Conservation (phyloP, 2,888 invertebrate species). For the Gymnoscelis rufifasciata region DNA sequence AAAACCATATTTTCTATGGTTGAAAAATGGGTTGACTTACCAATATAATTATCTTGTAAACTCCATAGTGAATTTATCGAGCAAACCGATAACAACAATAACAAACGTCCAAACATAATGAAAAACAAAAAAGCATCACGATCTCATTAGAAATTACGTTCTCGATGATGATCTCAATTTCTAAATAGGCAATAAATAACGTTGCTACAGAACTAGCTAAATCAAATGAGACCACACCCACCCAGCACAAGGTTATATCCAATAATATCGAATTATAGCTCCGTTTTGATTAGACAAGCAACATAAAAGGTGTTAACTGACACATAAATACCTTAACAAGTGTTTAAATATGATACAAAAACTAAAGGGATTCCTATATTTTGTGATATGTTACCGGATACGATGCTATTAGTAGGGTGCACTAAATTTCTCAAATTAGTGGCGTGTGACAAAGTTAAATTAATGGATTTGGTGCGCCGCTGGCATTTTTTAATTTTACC, state of each 20-base stretch:
- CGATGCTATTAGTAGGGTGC: constrained; percentile 61
- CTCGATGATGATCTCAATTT: constrained; percentile 29
- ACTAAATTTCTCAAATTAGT: constrained; percentile 76
- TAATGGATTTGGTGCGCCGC: constrained; percentile 56
- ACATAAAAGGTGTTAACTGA: constrained; percentile 63
- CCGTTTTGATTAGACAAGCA: constrained; percentile 54
- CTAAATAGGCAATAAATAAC: constrained; percentile 30
- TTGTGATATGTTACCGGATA: constrained; percentile 70
- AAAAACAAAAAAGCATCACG: constrained; percentile 21
- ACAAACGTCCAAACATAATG: constrained; percentile 4
- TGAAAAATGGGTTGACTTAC: no score
- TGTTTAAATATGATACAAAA: constrained; percentile 26
- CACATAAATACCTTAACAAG: constrained; percentile 66
- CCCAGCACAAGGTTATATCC: constrained; percentile 37
- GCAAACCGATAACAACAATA: constrained; percentile 4
- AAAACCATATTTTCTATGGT: no score
- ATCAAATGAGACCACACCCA: constrained; percentile 53
- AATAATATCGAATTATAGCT: constrained; percentile 56
- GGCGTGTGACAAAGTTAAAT: constrained; percentile 74
- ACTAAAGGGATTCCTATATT: constrained; percentile 40
- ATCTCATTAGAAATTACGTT: constrained; percentile 29
- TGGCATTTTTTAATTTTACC: constrained; percentile 51
- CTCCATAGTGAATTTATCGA: background rate
- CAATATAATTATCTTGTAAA: no score
- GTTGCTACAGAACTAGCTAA: constrained; percentile 26